These are phyloP conservation scores for Gymnocheta viridis DNA, from an alignment of 2,888 invertebrate genomes.

Conservation along the genomic window DNA sequence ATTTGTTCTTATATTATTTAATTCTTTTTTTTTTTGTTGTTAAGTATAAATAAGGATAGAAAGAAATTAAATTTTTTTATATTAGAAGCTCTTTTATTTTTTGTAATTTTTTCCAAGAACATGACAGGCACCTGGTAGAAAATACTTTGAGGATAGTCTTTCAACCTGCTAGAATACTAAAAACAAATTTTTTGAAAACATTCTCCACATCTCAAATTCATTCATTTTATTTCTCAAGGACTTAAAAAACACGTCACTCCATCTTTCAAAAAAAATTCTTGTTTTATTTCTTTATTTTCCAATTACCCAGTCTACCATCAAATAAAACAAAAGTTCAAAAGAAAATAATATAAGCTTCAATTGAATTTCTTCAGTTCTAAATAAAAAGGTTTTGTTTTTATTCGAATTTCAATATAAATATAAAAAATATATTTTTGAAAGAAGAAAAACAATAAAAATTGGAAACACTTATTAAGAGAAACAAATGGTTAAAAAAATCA, in stretches of 20 bases:
- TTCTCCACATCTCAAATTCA: background rate
- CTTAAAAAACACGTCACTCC: background rate
- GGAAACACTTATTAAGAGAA: background rate
- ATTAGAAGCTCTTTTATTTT: too few relatives aligned
- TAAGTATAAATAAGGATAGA: too few relatives aligned
- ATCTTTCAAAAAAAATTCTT: background rate
- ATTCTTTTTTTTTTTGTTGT: too few relatives aligned
- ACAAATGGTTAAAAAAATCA: background rate
- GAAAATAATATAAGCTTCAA: slow-evolving; percentile 22
- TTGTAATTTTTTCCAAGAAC: too few relatives aligned
- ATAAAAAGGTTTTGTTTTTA: slow-evolving; percentile 39
- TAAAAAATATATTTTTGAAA: background rate
- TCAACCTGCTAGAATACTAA: background rate
- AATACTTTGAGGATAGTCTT: background rate
- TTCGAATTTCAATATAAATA: slow-evolving; percentile 48
- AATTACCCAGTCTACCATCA: slow-evolving; percentile 58
- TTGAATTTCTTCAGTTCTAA: slow-evolving; percentile 1
- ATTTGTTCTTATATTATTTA: too few relatives aligned
- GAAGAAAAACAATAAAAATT: slow-evolving; percentile 6
- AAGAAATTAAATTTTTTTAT: too few relatives aligned
- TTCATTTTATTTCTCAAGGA: background rate
- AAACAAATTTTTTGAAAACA: background rate
- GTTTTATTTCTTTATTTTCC: slow-evolving; percentile 44
- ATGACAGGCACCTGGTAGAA: too few relatives aligned
- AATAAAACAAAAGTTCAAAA: slow-evolving; percentile 17